Evolutionary conservation across 2,113 vertebrate species (phyloP).

Genomic region (Muscicapa adusta): DNA sequence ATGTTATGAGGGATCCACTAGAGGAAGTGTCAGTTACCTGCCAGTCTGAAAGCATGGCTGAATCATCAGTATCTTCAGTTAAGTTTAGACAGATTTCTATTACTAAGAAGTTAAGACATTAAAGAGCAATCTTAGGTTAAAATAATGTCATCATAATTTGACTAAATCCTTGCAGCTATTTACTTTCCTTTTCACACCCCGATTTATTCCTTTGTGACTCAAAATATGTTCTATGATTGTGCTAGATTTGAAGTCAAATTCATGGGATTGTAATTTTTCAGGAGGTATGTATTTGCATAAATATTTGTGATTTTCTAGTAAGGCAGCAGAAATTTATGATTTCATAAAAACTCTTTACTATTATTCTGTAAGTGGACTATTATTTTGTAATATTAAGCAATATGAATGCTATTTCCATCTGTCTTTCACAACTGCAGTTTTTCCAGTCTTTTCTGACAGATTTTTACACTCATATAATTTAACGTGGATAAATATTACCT

Average conservation of each 20-base stretch:
- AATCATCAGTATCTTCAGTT: neutral
- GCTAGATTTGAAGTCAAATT: neutral
- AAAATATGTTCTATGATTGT: neutral
- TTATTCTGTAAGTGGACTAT: neutral
- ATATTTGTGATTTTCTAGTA: neutral
- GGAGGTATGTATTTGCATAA: rapidly evolving
- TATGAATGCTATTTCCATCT: neutral
- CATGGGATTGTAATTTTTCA: neutral
- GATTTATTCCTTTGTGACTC: neutral
- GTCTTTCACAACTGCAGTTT: neutral
- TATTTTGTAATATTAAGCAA: neutral
- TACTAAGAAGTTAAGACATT: neutral
- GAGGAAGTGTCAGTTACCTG: neutral
- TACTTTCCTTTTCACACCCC: neutral
- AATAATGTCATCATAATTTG: neutral
- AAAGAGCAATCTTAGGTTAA: neutral
- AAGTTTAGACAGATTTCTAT: neutral
- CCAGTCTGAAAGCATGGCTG: neutral
- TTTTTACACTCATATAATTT: neutral
- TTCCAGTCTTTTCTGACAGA: neutral
- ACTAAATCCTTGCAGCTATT: neutral
- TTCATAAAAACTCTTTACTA: neutral
- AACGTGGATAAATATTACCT: neutral
- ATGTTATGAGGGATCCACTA: neutral
- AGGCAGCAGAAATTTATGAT: neutral